A percentile compares a stretch with the other conserved stretches of the same genome.
Evolutionary conservation across 2,888 invertebrate species (phyloP).

Genomic region (Cremastobaeus sp.): DNA sequence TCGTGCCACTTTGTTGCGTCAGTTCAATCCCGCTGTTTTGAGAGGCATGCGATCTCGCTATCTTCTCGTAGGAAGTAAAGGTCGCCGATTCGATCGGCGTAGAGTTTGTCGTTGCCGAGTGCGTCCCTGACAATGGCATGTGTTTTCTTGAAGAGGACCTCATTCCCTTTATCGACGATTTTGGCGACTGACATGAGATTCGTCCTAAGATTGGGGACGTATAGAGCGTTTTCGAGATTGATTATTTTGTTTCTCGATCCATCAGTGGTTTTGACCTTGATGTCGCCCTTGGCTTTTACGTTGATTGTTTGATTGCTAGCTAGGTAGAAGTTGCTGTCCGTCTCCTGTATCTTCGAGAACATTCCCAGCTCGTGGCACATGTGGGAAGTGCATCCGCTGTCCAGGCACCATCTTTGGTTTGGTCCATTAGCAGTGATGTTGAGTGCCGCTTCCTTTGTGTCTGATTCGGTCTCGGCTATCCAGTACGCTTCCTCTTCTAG

Average conservation of each 20-base stretch:
- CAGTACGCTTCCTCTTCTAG: no score
- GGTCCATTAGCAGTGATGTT: not conserved
- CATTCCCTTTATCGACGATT: conserved; percentile 45
- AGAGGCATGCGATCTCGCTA: not conserved
- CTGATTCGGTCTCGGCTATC: not conserved
- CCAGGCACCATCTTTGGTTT: not conserved
- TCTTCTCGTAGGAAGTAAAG: not conserved
- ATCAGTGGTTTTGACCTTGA: no score
- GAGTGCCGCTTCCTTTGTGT: not conserved
- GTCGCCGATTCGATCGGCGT: not conserved
- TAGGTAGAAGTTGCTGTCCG: no score
- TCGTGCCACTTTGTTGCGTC: not conserved
- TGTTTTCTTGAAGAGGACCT: conserved; percentile 41
- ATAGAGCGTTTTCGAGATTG: conserved; percentile 32
- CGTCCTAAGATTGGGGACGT: conserved; percentile 55
- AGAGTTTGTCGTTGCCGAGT: not conserved
- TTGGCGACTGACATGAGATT: conserved; percentile 59
- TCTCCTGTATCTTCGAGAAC: not conserved
- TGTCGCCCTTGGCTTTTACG: no score
- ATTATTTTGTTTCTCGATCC: no score
- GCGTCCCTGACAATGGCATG: conserved; percentile 12
- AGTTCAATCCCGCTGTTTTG: not conserved
- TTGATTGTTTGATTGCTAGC: not conserved
- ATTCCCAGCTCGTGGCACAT: not conserved
- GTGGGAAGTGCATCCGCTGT: not conserved